Evolutionary conservation across 2,888 invertebrate genomes (phyloP), one percentile per base, ranked within the genome.

Genomic region (Mythimna ferrago): DNA sequence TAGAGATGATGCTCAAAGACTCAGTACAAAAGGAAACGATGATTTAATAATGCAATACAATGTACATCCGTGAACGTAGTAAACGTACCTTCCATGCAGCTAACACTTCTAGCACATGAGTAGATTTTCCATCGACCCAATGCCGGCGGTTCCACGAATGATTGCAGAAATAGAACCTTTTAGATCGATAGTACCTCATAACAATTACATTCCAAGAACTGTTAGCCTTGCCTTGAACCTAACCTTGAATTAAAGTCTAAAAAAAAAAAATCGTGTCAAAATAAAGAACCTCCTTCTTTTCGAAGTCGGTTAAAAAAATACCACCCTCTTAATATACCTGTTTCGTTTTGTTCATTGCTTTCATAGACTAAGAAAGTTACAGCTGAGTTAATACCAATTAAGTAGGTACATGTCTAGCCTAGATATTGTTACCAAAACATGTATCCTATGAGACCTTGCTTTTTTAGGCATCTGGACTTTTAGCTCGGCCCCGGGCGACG

Each of bases 371-470:
- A 54, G 60, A 75, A 72, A 80, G 63, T 67, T 74, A 67, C 63
- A 68, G 68, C 80, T 71, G 76, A 81, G 70, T 76, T 82, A 84
- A 84, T 85, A 84, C 70, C 80, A 84, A 86, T 87, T 86, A 86
- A 72, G 48, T 48, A 48, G 48, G 60, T 74, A 68, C 60, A 73
- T 71, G 83, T 80, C 82, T 85, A 81, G 73, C 69, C 81, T 82
- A 81, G 84, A 78, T 80, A 76, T 74, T 56, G 70, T 70, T 73
- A 73, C 66, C 51, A 63, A 79, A 74, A 83, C 81, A 73, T 80
- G 72, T 80, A 77, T 57, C 84, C 80, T 76, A 10, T 72, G 76
- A 78, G 77, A 78, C 71, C 64, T 65, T 60, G 71, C 54, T 78
- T 78, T 82, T 84, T 83, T 84, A 79, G 71, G 60, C 65, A 66